Percentiles rank a stretch among this genome's conserved stretches.
These are phyloP conservation scores for Myiagra hebetior DNA, from an alignment of 2,113 vertebrate genomes.

Conservation along the genomic window DNA sequence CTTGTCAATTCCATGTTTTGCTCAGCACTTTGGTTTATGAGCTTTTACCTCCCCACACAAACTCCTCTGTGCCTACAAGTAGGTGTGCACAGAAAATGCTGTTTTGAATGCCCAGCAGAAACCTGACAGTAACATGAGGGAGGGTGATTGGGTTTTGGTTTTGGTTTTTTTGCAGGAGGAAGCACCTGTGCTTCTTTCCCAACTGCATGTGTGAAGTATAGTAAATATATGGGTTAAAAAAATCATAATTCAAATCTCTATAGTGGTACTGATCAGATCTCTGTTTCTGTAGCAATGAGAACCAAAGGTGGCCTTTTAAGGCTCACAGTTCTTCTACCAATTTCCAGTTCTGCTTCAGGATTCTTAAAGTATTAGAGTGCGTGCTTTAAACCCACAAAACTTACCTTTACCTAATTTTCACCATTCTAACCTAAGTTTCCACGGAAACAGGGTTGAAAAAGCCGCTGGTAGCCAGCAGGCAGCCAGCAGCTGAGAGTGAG, in stretches of 20 bases:
- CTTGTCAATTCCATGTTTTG: background rate
- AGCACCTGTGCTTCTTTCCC: background rate
- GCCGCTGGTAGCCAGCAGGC: slow-evolving; percentile 66
- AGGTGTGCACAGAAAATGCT: background rate
- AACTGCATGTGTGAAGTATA: background rate
- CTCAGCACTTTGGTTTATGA: background rate
- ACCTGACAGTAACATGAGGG: background rate
- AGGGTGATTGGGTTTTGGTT: background rate
- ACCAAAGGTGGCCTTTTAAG: slow-evolving; percentile 59
- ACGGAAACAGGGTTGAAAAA: slow-evolving; percentile 72
- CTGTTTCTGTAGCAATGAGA: slow-evolving; percentile 58
- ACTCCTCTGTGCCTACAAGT: background rate
- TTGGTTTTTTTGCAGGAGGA: background rate
- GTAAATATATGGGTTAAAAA: slow-evolving; percentile 26
- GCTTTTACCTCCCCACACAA: background rate
- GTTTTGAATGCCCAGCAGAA: background rate
- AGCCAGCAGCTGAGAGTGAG: slow-evolving; percentile 70
- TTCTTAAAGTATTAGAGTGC: slow-evolving; percentile 62
- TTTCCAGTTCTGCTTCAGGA: slow-evolving; percentile 56
- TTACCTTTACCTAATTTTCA: slow-evolving; percentile 74
- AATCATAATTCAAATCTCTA: slow-evolving; percentile 13
- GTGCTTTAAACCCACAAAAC: slow-evolving; percentile 66
- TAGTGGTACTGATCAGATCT: slow-evolving; percentile 47
- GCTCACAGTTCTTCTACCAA: slow-evolving; percentile 47
- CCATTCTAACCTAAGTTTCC: slow-evolving; percentile 72